Evolutionary conservation across 2,113 vertebrate genomes (phyloP).

Genomic region (Poeciliopsis prolifica): DNA sequence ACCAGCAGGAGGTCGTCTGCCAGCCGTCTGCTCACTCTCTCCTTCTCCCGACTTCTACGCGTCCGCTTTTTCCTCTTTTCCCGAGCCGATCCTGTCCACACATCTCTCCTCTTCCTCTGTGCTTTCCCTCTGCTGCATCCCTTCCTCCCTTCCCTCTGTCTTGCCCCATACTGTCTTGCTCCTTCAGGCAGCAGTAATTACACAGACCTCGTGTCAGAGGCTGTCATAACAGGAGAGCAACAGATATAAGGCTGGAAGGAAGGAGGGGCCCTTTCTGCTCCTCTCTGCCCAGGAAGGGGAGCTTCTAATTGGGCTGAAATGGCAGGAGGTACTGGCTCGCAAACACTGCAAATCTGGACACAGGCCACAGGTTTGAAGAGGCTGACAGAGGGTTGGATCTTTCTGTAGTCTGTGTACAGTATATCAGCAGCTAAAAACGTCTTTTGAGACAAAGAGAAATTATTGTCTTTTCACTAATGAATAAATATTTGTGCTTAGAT

Average conservation of each 20-base stretch:
- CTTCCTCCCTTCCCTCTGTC: conserved; percentile 6
- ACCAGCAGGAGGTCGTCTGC: conserved; percentile 35
- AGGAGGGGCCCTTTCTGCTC: conserved; percentile 28
- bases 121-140: background rate
- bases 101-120: background rate
- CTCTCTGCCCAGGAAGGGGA: conserved; percentile 52
- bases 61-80: background rate
- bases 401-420: background rate
- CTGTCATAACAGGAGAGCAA: conserved; percentile 62
- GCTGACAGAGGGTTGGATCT: conserved; percentile 22
- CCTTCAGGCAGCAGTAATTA: conserved; percentile 64
- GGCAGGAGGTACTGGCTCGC: conserved; percentile 61
- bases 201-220: conserved; percentile 51
- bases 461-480: too few species aligned
- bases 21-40: conserved; percentile 26
- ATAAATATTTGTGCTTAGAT: background rate
- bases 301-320: conserved; percentile 71
- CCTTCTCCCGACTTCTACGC: background rate
- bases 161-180: conserved; percentile 34
- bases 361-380: conserved; percentile 60
- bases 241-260: conserved; percentile 33
- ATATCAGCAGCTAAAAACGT: too few species aligned
- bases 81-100: conserved; percentile 5
- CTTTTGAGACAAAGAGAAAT: too few species aligned
- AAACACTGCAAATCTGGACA: conserved; percentile 62